Evolutionary conservation across 1,140 invertebrate species (phyloP).

Genomic region (Melanaphis sacchari): DNA sequence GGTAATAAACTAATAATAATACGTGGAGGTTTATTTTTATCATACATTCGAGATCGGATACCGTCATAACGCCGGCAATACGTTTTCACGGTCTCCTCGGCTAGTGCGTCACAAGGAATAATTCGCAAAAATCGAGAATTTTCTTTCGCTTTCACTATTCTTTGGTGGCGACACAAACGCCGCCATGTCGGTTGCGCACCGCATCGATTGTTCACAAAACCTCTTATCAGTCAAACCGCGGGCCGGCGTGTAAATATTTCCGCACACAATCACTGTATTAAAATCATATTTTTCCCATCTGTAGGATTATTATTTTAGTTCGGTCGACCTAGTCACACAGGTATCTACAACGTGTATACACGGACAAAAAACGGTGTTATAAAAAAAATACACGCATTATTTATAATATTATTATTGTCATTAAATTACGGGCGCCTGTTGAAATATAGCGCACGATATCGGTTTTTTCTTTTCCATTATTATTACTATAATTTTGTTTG

Average conservation of each 20-base stretch:
- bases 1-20: neutral
- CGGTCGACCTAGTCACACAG: neutral
- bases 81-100: conserved; percentile 5
- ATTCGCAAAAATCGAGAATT: conserved; percentile 25
- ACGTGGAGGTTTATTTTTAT: neutral
- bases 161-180: neutral
- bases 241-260: neutral
- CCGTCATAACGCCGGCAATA: neutral
- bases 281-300: neutral
- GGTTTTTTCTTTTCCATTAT: neutral
- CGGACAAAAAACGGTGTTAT: neutral
- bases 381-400: neutral
- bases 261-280: neutral
- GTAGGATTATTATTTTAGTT: neutral
- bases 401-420: conserved; percentile 1
- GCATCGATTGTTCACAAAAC: neutral
- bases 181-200: neutral
- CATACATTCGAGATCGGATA: neutral
- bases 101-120: neutral
- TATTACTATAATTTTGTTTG: neutral
- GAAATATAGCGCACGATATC: neutral
- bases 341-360: neutral
- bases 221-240: neutral
- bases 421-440: neutral
- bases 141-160: neutral